A percentile compares a stretch with the other conserved stretches of the same genome.
phyloP scores from a whole-genome alignment of 1,140 invertebrate species.

The Eciton burchellii region DNA sequence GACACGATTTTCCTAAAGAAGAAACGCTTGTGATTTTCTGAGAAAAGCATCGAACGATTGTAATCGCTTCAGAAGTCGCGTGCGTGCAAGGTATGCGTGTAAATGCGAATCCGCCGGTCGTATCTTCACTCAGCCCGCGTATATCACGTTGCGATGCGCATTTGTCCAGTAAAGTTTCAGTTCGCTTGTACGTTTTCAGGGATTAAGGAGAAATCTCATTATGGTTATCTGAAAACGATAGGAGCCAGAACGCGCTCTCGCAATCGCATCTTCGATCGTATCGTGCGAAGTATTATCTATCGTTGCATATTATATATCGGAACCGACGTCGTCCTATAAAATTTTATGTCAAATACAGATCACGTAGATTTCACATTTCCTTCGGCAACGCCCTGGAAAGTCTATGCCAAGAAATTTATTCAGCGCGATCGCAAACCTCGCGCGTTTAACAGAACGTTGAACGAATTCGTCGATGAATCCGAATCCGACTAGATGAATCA shows the following conservation, averaged over 20 bases:
- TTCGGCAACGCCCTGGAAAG: background rate
- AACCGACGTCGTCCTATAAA: background rate
- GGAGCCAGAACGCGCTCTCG: background rate
- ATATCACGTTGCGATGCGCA: slow-evolving; percentile 23
- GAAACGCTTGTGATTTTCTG: slow-evolving; percentile 42
- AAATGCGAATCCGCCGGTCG: slow-evolving; percentile 3
- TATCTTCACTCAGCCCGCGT: slow-evolving; percentile 23
- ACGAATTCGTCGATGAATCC: too few species aligned
- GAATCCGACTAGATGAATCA: too few species aligned
- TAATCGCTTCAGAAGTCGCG: background rate
- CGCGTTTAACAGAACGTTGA: too few species aligned
- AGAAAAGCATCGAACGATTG: slow-evolving; percentile 26
- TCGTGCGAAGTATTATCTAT: background rate
- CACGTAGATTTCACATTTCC: background rate
- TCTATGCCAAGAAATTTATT: background rate
- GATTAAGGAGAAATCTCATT: slow-evolving; percentile 3
- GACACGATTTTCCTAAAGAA: slow-evolving; percentile 59
- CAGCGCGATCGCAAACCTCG: background rate
- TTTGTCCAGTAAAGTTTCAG: slow-evolving; percentile 33
- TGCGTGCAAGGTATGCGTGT: background rate
- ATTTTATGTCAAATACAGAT: background rate
- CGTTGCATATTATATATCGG: too few species aligned
- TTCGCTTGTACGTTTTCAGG: slow-evolving; percentile 19
- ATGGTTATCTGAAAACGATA: background rate
- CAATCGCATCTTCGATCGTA: background rate